Evolutionary conservation across 2,888 invertebrate species (phyloP).

Genomic region (Hedya salicella): DNA sequence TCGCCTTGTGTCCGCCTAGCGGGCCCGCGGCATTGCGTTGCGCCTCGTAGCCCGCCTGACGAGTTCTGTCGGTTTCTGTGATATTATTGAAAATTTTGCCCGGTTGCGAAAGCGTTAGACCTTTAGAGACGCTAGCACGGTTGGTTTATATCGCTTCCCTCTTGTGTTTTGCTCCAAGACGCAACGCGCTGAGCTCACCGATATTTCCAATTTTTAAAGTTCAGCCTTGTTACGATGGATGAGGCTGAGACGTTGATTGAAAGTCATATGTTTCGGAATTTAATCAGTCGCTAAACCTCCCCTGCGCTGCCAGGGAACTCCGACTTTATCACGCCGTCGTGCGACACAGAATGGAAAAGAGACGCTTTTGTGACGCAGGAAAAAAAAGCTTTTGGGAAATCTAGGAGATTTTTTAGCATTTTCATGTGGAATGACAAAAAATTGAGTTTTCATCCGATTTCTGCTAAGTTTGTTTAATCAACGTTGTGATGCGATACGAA

Average conservation of each 20-base stretch:
- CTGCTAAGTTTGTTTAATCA: background rate
- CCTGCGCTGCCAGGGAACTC: conserved; percentile 1
- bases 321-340: conserved; percentile 5
- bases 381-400: conserved; percentile 19
- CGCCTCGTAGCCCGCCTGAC: too few species aligned
- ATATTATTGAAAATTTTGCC: too few species aligned
- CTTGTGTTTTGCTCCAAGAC: conserved; percentile 44
- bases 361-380: background rate
- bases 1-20: too few species aligned
- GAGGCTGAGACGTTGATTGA: conserved; percentile 69
- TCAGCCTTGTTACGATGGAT: conserved; percentile 54
- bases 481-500: background rate
- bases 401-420: conserved; percentile 14
- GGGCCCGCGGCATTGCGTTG: too few species aligned
- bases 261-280: conserved; percentile 68
- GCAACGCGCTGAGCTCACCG: conserved; percentile 56
- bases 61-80: too few species aligned
- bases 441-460: background rate
- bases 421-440: background rate
- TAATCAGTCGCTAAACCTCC: conserved; percentile 51
- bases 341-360: background rate
- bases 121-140: conserved; percentile 14
- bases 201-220: conserved; percentile 77
- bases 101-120: too few species aligned
- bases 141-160: conserved; percentile 13